A percentile compares a stretch with the other conserved stretches of the same genome.
These are phyloP conservation scores for Helicoverpa zea DNA, from an alignment of 1,140 invertebrate species.

Conservation along the genomic window DNA sequence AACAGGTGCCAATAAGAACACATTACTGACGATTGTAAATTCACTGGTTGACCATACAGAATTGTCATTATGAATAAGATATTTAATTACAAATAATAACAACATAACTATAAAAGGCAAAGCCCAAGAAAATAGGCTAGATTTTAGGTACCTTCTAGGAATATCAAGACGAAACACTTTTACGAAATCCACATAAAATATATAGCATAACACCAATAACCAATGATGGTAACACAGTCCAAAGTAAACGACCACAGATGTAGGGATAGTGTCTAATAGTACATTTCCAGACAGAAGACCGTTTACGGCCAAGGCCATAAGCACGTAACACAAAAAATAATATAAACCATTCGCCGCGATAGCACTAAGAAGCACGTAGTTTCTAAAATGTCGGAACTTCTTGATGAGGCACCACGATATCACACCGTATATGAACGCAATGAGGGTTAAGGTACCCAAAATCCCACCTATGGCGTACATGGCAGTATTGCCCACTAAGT, in stretches of 20 bases:
- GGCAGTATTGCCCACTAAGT: no score
- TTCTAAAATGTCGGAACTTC: neutral
- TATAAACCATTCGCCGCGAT: neutral
- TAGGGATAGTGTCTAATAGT: no score
- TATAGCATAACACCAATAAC: neutral
- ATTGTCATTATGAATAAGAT: neutral
- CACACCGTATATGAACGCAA: neutral
- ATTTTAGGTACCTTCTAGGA: neutral
- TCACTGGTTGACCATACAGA: neutral
- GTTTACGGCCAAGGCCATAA: no score
- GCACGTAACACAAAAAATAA: neutral
- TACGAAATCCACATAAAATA: neutral
- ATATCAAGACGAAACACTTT: neutral
- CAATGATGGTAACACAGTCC: neutral
- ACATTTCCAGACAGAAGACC: no score
- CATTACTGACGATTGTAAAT: neutral
- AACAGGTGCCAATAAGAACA: neutral
- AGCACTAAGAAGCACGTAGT: neutral
- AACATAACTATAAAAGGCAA: neutral
- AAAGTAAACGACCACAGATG: neutral
- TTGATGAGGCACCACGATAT: neutral
- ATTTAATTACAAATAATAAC: neutral
- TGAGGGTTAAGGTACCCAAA: no score
- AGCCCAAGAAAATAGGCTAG: neutral
- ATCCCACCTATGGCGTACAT: no score